A percentile compares a stretch with the other conserved stretches of the same genome.
These are phyloP conservation scores for Petrolisthes cinctipes DNA, from an alignment of 2,888 invertebrate species.

Conservation along the genomic window DNA sequence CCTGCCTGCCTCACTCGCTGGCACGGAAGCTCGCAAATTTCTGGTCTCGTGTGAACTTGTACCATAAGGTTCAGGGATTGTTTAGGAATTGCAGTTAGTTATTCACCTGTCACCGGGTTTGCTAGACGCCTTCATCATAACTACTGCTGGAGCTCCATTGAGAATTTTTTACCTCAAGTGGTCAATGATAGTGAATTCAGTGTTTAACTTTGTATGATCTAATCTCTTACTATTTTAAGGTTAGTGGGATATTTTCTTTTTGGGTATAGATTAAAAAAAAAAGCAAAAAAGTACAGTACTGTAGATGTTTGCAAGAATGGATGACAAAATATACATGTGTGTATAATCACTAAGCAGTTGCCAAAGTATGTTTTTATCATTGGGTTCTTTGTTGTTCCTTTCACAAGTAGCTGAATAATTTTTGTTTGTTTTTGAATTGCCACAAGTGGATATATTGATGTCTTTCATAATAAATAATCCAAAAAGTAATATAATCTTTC, in stretches of 20 bases:
- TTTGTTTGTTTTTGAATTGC: neutral
- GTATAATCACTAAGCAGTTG: conserved; percentile 15
- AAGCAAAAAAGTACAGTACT: neutral
- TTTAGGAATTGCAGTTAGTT: conserved; percentile 27
- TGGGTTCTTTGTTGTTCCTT: conserved; percentile 19
- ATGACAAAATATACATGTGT: conserved; percentile 5
- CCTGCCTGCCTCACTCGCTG: neutral
- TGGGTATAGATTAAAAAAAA: neutral
- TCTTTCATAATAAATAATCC: conserved; percentile 26
- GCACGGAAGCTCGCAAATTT: neutral
- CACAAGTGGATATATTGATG: neutral
- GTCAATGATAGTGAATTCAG: neutral
- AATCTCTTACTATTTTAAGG: neutral
- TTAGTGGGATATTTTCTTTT: neutral
- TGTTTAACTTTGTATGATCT: neutral
- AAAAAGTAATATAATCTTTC: conserved; percentile 12
- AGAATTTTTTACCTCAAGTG: neutral
- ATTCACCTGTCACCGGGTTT: conserved; percentile 5
- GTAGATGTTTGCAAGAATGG: neutral
- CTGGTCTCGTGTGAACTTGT: neutral
- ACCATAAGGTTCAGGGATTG: conserved; percentile 34
- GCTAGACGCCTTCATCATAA: conserved; percentile 12
- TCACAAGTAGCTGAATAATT: conserved; percentile 9
- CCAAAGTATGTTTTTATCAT: conserved; percentile 6
- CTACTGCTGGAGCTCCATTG: neutral